These are phyloP conservation scores for Blennius ocellaris DNA, from an alignment of 2,113 vertebrate genomes.

Conservation along the genomic window DNA sequence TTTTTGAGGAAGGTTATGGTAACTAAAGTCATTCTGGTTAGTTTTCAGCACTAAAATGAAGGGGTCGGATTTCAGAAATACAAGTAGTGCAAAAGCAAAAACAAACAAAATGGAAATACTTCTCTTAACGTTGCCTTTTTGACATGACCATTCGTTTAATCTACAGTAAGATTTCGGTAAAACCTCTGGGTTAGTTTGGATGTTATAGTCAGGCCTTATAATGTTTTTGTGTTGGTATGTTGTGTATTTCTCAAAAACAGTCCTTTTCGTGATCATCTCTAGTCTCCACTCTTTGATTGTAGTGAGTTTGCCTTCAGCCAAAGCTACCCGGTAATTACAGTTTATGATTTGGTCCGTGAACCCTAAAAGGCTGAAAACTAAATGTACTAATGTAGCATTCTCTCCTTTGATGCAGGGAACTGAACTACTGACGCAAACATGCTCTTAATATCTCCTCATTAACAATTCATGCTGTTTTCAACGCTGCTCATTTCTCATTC, in stretches of 20 bases:
- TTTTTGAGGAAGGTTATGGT: no score
- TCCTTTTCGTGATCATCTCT: background rate
- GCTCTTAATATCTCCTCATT: conserved; percentile 13
- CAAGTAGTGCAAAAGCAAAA: no score
- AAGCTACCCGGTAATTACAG: background rate
- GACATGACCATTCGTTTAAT: no score
- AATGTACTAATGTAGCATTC: background rate
- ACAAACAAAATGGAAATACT: no score
- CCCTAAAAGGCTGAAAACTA: background rate
- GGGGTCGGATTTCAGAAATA: no score
- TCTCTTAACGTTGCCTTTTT: no score
- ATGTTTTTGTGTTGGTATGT: no score
- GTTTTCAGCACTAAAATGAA: no score
- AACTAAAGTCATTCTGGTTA: no score
- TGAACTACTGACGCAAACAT: conserved; percentile 3
- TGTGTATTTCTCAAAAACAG: background rate
- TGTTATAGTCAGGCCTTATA: no score
- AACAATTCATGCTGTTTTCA: conserved; percentile 11
- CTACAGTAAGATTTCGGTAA: no score
- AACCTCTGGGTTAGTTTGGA: no score
- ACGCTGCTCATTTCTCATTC: background rate
- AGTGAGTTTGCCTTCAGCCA: background rate
- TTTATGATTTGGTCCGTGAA: background rate
- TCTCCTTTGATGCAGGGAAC: conserved; percentile 19
- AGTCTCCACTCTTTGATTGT: background rate